Percentiles rank a stretch among this genome's conserved stretches.
These are phyloP conservation scores for Phaethornis superciliosus DNA, from an alignment of 2,113 vertebrate species.

Conservation along the genomic window DNA sequence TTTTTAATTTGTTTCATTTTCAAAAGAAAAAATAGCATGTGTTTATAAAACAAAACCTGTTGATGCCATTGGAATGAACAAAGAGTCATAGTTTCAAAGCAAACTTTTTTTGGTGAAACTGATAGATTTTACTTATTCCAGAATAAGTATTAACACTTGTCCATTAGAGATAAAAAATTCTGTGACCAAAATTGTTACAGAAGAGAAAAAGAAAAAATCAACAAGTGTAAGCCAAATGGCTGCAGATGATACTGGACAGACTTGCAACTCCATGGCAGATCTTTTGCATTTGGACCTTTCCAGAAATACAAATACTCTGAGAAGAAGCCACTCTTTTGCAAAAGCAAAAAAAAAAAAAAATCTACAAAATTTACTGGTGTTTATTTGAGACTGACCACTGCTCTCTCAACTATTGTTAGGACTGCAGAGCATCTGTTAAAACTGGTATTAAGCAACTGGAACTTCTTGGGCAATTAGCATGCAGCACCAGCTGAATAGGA, in stretches of 20 bases:
- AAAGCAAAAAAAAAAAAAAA: not conserved
- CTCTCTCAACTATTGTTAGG: not conserved
- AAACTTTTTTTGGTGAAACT: not conserved
- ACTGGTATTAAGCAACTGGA: not conserved
- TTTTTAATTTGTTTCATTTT: not conserved
- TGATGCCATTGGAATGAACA: not conserved
- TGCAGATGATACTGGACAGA: not conserved
- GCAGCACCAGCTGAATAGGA: not conserved
- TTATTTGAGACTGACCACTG: not conserved
- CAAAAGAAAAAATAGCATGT: not conserved
- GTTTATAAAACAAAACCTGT: not conserved
- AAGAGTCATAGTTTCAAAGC: not conserved
- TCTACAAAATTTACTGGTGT: not conserved
- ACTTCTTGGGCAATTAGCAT: conserved; percentile 4
- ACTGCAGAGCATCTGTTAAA: not conserved
- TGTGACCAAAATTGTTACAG: not conserved
- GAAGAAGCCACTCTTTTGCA: not conserved
- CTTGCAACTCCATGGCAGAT: not conserved
- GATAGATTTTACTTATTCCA: not conserved
- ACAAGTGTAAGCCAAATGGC: not conserved
- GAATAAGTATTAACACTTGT: not conserved
- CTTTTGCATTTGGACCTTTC: not conserved
- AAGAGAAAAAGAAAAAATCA: not conserved
- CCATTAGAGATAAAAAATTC: accelerated
- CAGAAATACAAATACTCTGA: not conserved